Conservation (phyloP, 2,113 vertebrate species). For the Puntigrus tetrazona region DNA sequence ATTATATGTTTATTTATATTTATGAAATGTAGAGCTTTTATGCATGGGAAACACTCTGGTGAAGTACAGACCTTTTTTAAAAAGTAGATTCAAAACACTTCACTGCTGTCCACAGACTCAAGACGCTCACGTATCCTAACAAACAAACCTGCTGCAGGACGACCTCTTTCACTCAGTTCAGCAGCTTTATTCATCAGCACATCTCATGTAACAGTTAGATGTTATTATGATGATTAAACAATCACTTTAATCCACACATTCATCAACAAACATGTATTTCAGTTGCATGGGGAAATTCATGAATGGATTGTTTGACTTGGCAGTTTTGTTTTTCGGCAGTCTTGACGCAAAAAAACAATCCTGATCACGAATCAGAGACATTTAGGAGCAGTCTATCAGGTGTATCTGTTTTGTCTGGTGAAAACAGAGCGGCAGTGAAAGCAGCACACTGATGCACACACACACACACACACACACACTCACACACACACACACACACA, state of each 20-base stretch:
- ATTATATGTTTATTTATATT: no score
- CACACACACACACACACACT: no score
- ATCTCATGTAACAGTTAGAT: background rate
- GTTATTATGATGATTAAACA: background rate
- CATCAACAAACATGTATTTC: background rate
- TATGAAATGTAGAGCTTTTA: no score
- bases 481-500: no score
- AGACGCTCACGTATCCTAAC: background rate
- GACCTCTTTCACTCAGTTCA: background rate
- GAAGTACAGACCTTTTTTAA: no score
- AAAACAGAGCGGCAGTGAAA: background rate
- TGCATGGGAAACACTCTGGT: no score
- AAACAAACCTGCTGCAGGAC: background rate
- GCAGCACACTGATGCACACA: background rate
- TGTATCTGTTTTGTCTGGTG: background rate
- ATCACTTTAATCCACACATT: background rate
- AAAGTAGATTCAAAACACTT: no score
- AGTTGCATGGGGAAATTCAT: background rate
- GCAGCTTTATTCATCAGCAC: background rate
- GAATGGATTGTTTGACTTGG: background rate
- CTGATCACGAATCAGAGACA: background rate
- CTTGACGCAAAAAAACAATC: background rate
- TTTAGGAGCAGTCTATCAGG: background rate
- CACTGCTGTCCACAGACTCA: no score
- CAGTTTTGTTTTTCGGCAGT: background rate